Conservation (phyloP, 2,113 vertebrate genomes). For the Condylura cristata region DNA sequence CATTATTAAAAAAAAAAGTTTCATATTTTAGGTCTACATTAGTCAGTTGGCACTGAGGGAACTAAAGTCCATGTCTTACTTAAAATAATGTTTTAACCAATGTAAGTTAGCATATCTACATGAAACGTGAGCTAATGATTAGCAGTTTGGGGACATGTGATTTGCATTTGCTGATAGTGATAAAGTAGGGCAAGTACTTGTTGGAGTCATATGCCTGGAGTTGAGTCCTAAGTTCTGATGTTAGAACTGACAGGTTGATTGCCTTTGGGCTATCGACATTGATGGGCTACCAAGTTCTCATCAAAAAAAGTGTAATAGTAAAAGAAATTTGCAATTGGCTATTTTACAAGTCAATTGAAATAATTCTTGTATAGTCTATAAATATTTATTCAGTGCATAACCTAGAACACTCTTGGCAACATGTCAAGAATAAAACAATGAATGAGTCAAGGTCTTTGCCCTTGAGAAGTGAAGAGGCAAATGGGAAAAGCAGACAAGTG, state of each 20-base stretch:
- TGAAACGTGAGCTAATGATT: background rate
- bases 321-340: background rate
- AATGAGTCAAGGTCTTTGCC: slow-evolving; percentile 10
- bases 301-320: background rate
- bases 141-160: background rate
- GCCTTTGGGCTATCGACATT: background rate
- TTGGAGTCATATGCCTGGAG: background rate
- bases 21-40: background rate
- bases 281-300: background rate
- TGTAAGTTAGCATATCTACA: background rate
- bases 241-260: background rate
- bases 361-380: slow-evolving; percentile 7
- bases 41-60: background rate
- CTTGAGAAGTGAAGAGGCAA: slow-evolving; percentile 48
- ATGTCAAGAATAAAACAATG: background rate
- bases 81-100: background rate
- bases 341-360: background rate
- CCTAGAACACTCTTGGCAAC: background rate
- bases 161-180: background rate
- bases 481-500: background rate
- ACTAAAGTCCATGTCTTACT: background rate
- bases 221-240: background rate
- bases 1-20: no score
- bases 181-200: background rate
- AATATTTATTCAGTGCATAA: slow-evolving; percentile 34